Evolutionary conservation across 2,113 vertebrate genomes (phyloP), one percentile per base, ranked within the genome.

Genomic region (Probosciger aterrimus): DNA sequence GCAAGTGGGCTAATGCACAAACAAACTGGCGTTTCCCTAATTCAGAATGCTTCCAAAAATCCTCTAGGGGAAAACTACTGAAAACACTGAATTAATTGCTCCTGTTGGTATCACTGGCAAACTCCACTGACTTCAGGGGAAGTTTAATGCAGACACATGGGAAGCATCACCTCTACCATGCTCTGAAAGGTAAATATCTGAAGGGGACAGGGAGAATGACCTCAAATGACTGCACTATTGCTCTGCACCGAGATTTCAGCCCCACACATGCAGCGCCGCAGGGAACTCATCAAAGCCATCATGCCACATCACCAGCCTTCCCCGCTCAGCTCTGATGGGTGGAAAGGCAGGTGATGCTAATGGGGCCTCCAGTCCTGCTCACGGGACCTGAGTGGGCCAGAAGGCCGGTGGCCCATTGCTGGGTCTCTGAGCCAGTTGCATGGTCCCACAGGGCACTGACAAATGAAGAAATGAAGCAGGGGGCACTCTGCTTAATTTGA

Each of bases 401-500:
- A 31, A 60, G 63, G 44, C 35, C 33, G 50, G 31, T 5, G 60
- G 53, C 17, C 49, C 74, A 35, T 14, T 6, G 14, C 55, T 25
- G 35, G 14, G 31, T 14, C 74, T 33, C 55, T 0, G 11, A 31
- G 28, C 63, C 8, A 9, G 41, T 67, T 14, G 3, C 73, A 49
- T 0, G 1, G 55, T 43, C 35, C 55, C 30, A 31, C 65, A 20
- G 68, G 35, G 76, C 50, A 31, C 47, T 24, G 39, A 63, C 19
- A 55, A 39, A 59, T 4, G 74, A 62, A 87, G 88, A 47, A 63
- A 83, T 86, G 92, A 78, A 78, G 57, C 19, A 14, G 3, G 3
- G 10, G 74, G 52, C n/a, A 47, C 78, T 87, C 91, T 18, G 70
- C 60, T 87, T 77, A 27, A 85, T 84, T 75, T 94, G 92, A 92